Percentiles rank a stretch among this genome's conserved stretches.
Conservation (phyloP, 2,113 vertebrate species). For the Peromyscus polionotus region DNA sequence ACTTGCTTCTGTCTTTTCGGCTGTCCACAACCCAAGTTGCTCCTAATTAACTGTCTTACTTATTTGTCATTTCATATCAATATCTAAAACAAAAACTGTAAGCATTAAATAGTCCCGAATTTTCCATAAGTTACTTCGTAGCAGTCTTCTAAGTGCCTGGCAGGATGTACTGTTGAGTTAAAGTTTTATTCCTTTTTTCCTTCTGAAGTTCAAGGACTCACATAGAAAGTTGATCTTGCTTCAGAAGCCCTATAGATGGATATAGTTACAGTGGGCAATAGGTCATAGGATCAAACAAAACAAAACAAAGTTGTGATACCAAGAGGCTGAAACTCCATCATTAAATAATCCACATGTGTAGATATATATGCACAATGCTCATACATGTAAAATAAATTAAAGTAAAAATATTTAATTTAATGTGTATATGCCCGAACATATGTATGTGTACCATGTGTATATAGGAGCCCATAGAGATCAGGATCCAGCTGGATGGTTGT, state of each 20-base stretch:
- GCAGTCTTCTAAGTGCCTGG: neutral
- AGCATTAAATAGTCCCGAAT: neutral
- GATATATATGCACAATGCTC: neutral
- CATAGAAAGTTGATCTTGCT: neutral
- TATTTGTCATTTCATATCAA: neutral
- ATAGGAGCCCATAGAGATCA: too few relatives aligned
- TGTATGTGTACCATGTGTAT: neutral
- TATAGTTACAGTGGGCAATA: neutral
- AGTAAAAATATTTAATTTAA: neutral
- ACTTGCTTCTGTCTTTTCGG: neutral
- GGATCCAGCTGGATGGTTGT: neutral
- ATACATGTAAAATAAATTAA: neutral
- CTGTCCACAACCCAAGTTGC: neutral
- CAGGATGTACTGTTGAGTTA: neutral
- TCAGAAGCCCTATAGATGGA: neutral
- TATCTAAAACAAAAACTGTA: conserved; percentile 37
- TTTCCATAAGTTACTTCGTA: neutral
- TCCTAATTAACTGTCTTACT: neutral
- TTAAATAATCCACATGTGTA: conserved; percentile 15
- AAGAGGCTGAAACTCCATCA: conserved; percentile 15
- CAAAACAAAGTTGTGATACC: neutral
- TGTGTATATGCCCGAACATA: neutral
- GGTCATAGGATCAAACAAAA: neutral
- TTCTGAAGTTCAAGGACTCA: neutral
- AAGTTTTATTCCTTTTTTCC: neutral